phyloP scores from a whole-genome alignment of 1,140 invertebrate genomes.

The Hypsibius dujardini region DNA sequence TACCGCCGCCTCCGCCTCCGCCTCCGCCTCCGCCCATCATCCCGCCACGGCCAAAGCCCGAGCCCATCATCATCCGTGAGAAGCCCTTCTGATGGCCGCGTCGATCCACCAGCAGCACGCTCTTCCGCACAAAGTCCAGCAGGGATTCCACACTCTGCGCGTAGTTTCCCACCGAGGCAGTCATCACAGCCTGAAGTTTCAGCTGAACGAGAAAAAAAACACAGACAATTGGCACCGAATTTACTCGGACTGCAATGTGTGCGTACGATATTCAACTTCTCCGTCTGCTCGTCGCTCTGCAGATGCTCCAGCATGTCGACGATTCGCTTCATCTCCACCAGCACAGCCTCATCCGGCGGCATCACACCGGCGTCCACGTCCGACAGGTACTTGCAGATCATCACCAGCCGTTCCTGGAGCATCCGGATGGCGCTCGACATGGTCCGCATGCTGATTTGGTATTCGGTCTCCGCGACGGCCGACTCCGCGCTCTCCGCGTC shows the following conservation, averaged over 20 bases:
- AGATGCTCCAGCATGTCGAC: not conserved
- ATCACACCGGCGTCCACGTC: not conserved
- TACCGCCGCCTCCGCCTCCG: no score
- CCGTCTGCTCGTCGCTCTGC: not conserved
- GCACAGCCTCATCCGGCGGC: constrained; percentile 6
- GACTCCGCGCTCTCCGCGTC: not conserved
- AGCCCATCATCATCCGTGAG: no score
- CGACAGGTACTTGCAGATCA: not conserved
- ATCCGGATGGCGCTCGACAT: constrained; percentile 10
- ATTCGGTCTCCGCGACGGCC: not conserved
- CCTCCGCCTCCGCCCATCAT: not conserved
- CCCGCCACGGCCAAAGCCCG: no score
- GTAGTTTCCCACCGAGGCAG: constrained; percentile 1
- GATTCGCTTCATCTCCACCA: constrained; percentile 10
- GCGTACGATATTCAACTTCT: constrained; percentile 8
- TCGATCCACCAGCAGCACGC: not conserved
- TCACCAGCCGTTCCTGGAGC: constrained; percentile 5
- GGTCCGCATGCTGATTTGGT: constrained; percentile 15
- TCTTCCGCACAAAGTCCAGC: constrained; percentile 1
- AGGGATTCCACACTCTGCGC: not conserved
- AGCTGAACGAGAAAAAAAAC: not conserved
- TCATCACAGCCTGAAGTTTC: constrained; percentile 4
- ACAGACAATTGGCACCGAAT: not conserved
- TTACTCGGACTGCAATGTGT: not conserved
- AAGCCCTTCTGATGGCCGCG: not conserved